A percentile compares a stretch with the other conserved stretches of the same genome.
Evolutionary conservation across 2,113 vertebrate genomes (phyloP).

Genomic region (Urocynchramus pylzowi): DNA sequence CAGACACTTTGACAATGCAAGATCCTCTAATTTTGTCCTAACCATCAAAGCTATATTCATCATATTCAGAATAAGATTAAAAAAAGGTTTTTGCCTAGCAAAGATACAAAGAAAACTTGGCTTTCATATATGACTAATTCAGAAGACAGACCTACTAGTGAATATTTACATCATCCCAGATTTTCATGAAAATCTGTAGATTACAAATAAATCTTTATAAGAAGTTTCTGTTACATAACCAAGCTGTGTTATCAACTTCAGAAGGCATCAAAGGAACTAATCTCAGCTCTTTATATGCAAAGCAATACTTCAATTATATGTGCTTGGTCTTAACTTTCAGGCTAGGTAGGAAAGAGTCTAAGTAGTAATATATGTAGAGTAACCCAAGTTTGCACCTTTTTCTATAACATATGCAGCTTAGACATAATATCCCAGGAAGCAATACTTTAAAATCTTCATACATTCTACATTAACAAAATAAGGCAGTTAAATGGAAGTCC

Average conservation of each 20-base stretch:
- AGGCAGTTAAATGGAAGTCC: neutral
- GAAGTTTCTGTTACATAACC: neutral
- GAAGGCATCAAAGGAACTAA: neutral
- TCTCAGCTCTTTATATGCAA: neutral
- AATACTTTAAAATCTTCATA: neutral
- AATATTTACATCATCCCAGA: constrained; percentile 19
- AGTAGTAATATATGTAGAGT: neutral
- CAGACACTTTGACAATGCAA: neutral
- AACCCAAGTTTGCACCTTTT: neutral
- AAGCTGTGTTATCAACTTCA: neutral
- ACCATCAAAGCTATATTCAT: neutral
- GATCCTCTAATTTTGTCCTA: neutral
- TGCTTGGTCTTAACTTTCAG: neutral
- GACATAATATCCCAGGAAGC: neutral
- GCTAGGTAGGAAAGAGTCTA: neutral
- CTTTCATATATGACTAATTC: constrained; percentile 3
- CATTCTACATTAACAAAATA: neutral
- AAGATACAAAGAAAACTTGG: neutral
- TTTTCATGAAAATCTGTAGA: neutral
- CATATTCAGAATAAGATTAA: neutral
- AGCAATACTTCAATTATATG: neutral
- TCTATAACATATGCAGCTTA: neutral
- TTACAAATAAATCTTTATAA: neutral
- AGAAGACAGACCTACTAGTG: neutral
- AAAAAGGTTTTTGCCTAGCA: neutral